Base-by-base conservation (phyloP, 2,888 invertebrate genomes). In the Troides helena region DNA sequence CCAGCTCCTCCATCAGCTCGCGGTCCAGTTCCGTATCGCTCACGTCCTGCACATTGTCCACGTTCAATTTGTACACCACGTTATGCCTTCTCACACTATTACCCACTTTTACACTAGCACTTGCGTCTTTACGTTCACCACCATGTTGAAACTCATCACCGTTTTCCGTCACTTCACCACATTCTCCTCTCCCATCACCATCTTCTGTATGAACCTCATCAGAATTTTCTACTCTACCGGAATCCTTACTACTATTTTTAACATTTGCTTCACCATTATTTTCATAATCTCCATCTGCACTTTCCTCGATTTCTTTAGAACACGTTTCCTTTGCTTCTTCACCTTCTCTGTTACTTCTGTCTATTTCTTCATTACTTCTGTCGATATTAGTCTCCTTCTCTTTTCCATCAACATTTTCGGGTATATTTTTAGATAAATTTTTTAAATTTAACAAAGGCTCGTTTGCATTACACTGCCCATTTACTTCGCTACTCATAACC, bases 11-110 rank as follows among this genome's bases (percentile, higher is more conserved):
- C 82, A 83, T 82, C 0, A 83, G 69, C 2, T 74, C 73, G 0
- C 70, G 76, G 59, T 84, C 82, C 6, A 80, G 75, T 53, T 81
- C 84, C 3, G 77, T 65, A 59, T 82, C 82, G 6, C 77, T 78
- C 0, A 77, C 70, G 21, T 78, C 78, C 36, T 79, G 81, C 21
- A 76, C 68, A 39, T 81, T 77, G 0, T 78, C 79, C 69, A 74
- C 68, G 73, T 77, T 71, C 36, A 76, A 62, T 69, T 76, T 74
- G 30, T 72, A 62, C 8, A 46, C 18, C 18, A 10, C 50, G 3
- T 23, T 63, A 30, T 63, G 36, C 50, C 43, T 57, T 18, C 43
- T 65, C 14, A 36, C 14, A 43, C n/a, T 43, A 6, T 50, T 63
- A 10, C 21, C 10, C 12, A 23, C 25, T 17, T 53, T 53, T 5